Evolutionary conservation across 1,140 invertebrate genomes (phyloP).

Genomic region (Neodiprion lecontei): DNA sequence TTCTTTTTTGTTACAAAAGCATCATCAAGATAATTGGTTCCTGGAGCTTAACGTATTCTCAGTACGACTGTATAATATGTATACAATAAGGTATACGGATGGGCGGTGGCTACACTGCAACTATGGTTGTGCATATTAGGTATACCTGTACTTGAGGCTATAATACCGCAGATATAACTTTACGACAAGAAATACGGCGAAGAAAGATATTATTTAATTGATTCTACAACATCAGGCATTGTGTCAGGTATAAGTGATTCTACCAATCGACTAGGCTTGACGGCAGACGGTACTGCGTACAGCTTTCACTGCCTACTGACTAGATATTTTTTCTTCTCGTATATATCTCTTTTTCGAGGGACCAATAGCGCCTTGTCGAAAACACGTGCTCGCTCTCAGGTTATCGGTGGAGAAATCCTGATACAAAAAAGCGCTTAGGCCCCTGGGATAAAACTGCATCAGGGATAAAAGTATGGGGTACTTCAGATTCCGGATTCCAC

Average conservation of each 20-base stretch:
- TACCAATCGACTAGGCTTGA: not conserved
- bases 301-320: not conserved
- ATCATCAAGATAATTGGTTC: not conserved
- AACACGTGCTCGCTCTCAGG: constrained; percentile 1
- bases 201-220: not conserved
- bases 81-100: not conserved
- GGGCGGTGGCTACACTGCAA: too few species aligned
- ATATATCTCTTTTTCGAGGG: not conserved
- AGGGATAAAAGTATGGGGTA: too few species aligned
- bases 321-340: not conserved
- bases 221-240: not conserved
- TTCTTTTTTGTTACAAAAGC: not conserved
- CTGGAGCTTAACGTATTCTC: not conserved
- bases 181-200: not conserved
- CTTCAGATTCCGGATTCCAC: too few species aligned
- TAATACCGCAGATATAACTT: too few species aligned
- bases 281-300: not conserved
- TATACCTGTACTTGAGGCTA: too few species aligned
- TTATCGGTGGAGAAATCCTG: not conserved
- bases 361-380: not conserved
- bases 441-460: too few species aligned
- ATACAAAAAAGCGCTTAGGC: too few species aligned
- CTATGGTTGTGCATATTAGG: too few species aligned
- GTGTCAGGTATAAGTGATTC: not conserved
- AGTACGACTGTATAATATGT: not conserved